Percentiles rank a stretch among this genome's conserved stretches.
Conservation (phyloP, 2,113 vertebrate species). For the Tychaedon coryphoeus region DNA sequence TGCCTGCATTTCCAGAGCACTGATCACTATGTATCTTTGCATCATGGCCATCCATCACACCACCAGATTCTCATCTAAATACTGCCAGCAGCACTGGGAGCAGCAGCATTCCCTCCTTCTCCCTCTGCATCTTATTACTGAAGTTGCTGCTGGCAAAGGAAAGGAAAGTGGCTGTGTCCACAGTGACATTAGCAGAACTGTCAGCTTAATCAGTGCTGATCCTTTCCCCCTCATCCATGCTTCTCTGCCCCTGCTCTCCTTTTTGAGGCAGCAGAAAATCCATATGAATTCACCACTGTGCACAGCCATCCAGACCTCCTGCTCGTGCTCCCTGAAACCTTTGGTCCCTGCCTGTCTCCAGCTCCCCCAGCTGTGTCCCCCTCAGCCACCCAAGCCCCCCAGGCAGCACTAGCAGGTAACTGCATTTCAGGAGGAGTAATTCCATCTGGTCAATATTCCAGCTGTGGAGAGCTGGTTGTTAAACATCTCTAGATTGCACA, state of each 20-base stretch:
- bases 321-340: not conserved
- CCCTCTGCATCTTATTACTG: slow-evolving; percentile 29
- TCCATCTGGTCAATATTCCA: not conserved
- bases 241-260: not conserved
- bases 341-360: not conserved
- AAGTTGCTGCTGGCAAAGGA: slow-evolving; percentile 39
- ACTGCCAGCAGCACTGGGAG: slow-evolving; percentile 37
- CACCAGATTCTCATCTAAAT: slow-evolving; percentile 37
- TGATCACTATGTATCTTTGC: slow-evolving; percentile 43
- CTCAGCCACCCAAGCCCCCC: rapidly evolving
- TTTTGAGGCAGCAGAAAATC: not conserved
- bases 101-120: not conserved
- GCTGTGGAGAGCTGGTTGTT: not conserved
- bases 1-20: not conserved
- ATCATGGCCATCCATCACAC: slow-evolving; percentile 48
- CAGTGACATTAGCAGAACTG: not conserved
- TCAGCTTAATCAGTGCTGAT: slow-evolving; percentile 23
- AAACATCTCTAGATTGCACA: not conserved
- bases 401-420: not conserved
- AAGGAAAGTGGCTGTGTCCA: slow-evolving; percentile 1
- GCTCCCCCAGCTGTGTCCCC: rapidly evolving
- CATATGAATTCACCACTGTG: not conserved
- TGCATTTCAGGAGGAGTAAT: not conserved
- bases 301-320: not conserved
- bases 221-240: not conserved